Evolutionary conservation across 2,797 vertebrate genomes (phyloP), one percentile per base, ranked within the genome.

Genomic region (Malacoctenus gilli): DNA sequence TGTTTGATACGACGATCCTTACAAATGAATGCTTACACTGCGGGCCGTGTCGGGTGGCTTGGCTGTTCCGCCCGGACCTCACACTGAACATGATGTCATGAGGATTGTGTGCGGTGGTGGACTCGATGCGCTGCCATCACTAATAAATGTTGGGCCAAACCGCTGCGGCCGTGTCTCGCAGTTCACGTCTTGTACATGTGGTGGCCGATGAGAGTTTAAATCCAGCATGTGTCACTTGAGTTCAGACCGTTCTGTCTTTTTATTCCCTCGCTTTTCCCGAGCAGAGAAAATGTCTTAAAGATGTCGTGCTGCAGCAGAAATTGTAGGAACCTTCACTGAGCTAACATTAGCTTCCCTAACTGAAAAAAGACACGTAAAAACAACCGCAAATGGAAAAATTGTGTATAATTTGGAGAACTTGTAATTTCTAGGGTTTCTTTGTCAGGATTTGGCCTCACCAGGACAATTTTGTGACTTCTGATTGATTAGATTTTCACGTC

Each of bases 81-180:
- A 58, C 22, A 16, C 35, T 18, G 25, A 43, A 55, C 23, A 18
- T 68, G 46, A 71, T 42, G 57, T 59, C 53, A 77, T 63, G 39
- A 40, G 48, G 20, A 18, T 42, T 58, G 36, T 51, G 15, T 23
- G n/a, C 36, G 35, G 31, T 35, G 51, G 13, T 10, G 5, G 39
- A 35, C 47, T 35, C 35, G 25, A 8, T 18, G 1, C 11, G 2
- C 36, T 59, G 46, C 49, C 37, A 52, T 56, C 16, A 25, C 14
- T 36, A 39, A 58, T 21, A 49, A 34, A 66, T 34, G n/a, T 56
- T 44, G 54, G 48, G 41, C 46, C 67, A 32, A 61, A 46, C 23
- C 40, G 10, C 23, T 34, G 0, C 9, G 28, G 4, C 34, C 16
- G 2, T 30, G 19, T n/a, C 19, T 10, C 20, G 13, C 15, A 47